phyloP scores from a whole-genome alignment of 2,797 vertebrate species.

The Oryzias sinensis region DNA sequence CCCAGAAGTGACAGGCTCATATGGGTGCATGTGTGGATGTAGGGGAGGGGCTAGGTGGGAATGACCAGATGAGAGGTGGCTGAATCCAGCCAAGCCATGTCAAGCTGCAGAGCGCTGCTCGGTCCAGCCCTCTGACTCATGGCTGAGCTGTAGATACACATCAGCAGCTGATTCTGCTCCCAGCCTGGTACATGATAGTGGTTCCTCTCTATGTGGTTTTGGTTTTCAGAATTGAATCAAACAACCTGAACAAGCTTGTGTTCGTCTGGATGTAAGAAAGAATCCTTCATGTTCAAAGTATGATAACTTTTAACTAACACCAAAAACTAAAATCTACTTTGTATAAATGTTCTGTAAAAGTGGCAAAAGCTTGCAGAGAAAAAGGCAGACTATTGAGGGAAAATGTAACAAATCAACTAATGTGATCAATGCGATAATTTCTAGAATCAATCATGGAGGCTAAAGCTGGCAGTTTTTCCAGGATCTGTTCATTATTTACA shows the following conservation, averaged over 20 bases:
- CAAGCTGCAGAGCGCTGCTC: constrained; percentile 50
- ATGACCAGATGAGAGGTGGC: constrained; percentile 57
- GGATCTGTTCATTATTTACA: not conserved
- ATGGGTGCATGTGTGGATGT: constrained; percentile 28
- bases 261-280: too few relatives aligned
- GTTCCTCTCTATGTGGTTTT: not conserved
- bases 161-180: constrained; percentile 23
- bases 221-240: not conserved
- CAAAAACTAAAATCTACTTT: not conserved
- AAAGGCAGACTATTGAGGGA: not conserved
- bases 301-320: not conserved
- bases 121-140: constrained; percentile 21
- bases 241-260: not conserved
- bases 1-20: constrained; percentile 45
- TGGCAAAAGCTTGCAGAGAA: too few relatives aligned
- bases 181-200: not conserved
- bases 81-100: constrained; percentile 57
- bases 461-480: constrained; percentile 4
- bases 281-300: too few relatives aligned
- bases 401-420: not conserved
- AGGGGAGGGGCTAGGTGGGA: constrained; percentile 32
- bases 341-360: not conserved
- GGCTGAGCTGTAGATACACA: constrained; percentile 41
- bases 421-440: constrained; percentile 4
- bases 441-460: not conserved